phyloP scores from a whole-genome alignment of 1,140 invertebrate species.

The Drosophila obscura region DNA sequence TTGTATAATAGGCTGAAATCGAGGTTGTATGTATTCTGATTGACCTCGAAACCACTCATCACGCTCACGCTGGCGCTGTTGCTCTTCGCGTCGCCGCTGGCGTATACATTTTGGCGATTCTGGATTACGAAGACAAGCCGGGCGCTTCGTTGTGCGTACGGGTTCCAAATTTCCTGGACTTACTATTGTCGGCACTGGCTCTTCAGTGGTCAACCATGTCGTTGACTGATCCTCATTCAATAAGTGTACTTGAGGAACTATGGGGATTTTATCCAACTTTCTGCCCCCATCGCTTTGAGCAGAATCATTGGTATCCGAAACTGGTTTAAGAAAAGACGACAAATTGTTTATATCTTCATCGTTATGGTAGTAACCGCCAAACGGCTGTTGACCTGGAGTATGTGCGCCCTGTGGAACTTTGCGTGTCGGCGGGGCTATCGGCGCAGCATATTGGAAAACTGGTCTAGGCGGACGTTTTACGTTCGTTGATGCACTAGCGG shows the following conservation, averaged over 20 bases:
- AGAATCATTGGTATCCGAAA: constrained; percentile 13
- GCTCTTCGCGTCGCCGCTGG: constrained; percentile 71
- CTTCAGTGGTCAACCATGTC: constrained; percentile 16
- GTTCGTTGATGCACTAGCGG: constrained; percentile 20
- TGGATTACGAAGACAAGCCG: constrained; percentile 70
- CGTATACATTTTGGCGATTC: constrained; percentile 71
- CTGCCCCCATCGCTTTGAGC: constrained; percentile 20
- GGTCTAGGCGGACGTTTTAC: constrained; percentile 63
- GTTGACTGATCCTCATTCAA: constrained; percentile 54
- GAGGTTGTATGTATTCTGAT: constrained; percentile 62
- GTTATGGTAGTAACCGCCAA: constrained; percentile 70
- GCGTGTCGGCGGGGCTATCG: constrained; percentile 70
- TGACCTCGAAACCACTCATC: constrained; percentile 75
- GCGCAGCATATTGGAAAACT: constrained; percentile 70
- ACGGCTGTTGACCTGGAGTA: constrained; percentile 46
- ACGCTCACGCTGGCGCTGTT: constrained; percentile 69
- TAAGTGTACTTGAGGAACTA: constrained; percentile 72
- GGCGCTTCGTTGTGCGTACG: constrained; percentile 62
- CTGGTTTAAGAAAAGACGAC: constrained; percentile 40
- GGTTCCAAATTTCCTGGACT: constrained; percentile 34
- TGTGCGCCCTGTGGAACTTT: constrained; percentile 47
- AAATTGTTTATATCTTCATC: constrained; percentile 48
- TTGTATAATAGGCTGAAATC: constrained; percentile 70
- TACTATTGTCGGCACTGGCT: constrained; percentile 2
- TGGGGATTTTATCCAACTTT: constrained; percentile 41